Evolutionary conservation across 30 jellyfish, hydroid and myxozoan species (phyloP).

Genomic region (Aurelia coerulea): DNA sequence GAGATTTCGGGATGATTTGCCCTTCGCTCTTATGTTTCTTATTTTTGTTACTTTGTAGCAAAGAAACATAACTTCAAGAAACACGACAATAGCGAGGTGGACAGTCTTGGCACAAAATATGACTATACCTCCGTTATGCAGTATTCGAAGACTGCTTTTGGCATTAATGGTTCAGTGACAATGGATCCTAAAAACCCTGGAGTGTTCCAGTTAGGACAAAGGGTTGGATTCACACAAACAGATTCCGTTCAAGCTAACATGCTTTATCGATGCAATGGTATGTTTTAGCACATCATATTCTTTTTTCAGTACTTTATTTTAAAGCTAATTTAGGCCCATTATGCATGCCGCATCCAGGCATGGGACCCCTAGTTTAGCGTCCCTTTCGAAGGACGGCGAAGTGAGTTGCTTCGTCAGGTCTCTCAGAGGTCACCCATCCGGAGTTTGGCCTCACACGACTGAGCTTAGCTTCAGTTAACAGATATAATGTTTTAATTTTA

Average conservation of each 20-base stretch:
- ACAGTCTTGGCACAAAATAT: slow-evolving; percentile 86
- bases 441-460: too few relatives aligned
- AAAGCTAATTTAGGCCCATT: too few relatives aligned
- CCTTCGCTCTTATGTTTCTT: too few relatives aligned
- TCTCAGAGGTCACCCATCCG: not conserved
- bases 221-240: slow-evolving; percentile 79
- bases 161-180: slow-evolving; percentile 76
- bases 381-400: too few relatives aligned
- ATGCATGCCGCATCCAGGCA: too few relatives aligned
- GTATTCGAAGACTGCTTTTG: slow-evolving; percentile 90
- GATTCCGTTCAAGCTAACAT: slow-evolving; percentile 79
- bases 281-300: not conserved
- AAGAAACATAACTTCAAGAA: slow-evolving; percentile 83
- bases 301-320: not conserved
- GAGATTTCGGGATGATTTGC: too few relatives aligned
- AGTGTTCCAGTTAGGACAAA: slow-evolving; percentile 89
- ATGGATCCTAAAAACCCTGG: slow-evolving; percentile 71
- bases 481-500: not conserved
- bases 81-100: slow-evolving; percentile 71
- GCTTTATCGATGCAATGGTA: slow-evolving; percentile 92
- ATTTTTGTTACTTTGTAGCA: slow-evolving; percentile 6
- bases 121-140: slow-evolving; percentile 92
- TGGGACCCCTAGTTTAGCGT: too few relatives aligned
- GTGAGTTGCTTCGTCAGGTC: too few relatives aligned
- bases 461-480: not conserved